Evolutionary conservation across 2,113 vertebrate species (phyloP), one percentile per base, ranked within the genome.

Genomic region (Puma concolor): DNA sequence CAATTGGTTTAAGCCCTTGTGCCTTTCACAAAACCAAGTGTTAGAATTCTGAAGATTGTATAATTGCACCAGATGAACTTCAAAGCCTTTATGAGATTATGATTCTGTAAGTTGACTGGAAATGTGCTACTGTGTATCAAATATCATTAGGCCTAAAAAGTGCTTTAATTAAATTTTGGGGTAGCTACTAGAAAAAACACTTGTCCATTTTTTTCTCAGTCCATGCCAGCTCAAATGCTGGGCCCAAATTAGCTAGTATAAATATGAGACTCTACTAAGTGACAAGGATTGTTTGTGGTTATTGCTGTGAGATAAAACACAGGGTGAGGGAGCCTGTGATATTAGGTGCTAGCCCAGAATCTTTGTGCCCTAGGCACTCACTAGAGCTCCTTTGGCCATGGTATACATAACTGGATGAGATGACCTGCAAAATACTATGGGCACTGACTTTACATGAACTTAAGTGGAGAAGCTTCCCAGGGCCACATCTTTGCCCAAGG

Each of bases 71-170:
- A 96, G 17, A 71, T 94, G 72, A 72, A 23, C 60, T 81, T 88
- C 89, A 57, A 92, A 86, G 15, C 94, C 48, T 86, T 84, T 66
- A 44, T 48, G 44, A 88, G 17, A 67, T 41, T 52, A 1, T 64
- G 13, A 38, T 89, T 95, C 52, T 90, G 17, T 84, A 89, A 93
- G 91, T 95, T 69, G 15, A 85, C 33, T 63, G 52, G 50, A 94
- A 93, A 83, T 15, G 48, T 69, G 12, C 44, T 93, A 83, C 84
- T 31, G 19, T 93, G 8, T 79, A 86, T 91, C 82, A 95, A 95
- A 95, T 74, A 80, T 25, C 72, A 67, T 71, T 93, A 93, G 41
- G 5, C 36, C 23, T 95, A 4, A 91, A 96, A 96, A 83, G 54
- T 57, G 23, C 31, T 92, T 84, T 79, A 79, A 60, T 79, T 97